phyloP scores from a whole-genome alignment of 2,113 vertebrate species.

The Zosterops pallidus region DNA sequence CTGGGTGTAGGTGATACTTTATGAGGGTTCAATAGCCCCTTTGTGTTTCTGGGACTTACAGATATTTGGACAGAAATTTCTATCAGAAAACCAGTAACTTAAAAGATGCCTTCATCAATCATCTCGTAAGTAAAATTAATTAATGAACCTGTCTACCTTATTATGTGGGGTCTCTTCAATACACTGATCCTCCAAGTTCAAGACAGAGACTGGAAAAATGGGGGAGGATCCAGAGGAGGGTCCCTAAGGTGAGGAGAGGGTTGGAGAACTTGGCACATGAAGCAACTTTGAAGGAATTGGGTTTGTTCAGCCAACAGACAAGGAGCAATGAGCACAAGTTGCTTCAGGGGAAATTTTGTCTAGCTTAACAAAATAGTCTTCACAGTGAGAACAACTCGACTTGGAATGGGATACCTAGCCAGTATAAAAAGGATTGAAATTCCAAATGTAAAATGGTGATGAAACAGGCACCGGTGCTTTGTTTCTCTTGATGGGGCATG shows the following conservation, averaged over 20 bases:
- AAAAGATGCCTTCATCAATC: neutral
- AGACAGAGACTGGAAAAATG: neutral
- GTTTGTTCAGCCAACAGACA: neutral
- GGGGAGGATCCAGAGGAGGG: neutral
- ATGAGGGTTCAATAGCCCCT: neutral
- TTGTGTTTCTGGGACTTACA: neutral
- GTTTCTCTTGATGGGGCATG: neutral
- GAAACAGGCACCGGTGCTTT: neutral
- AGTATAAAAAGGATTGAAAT: neutral
- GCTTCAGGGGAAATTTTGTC: neutral
- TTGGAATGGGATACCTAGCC: neutral
- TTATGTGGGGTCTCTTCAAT: neutral
- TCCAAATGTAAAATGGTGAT: neutral
- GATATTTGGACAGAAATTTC: neutral
- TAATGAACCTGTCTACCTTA: neutral
- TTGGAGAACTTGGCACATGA: neutral
- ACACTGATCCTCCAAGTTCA: neutral
- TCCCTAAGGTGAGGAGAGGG: neutral
- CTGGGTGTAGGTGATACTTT: neutral
- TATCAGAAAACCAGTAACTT: neutral
- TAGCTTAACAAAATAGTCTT: neutral
- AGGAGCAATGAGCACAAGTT: neutral
- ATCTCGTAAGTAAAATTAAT: neutral
- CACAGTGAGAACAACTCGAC: neutral
- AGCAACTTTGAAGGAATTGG: neutral